Base-by-base conservation (phyloP, 2,888 invertebrate species). In the Leucophora obtusa region DNA sequence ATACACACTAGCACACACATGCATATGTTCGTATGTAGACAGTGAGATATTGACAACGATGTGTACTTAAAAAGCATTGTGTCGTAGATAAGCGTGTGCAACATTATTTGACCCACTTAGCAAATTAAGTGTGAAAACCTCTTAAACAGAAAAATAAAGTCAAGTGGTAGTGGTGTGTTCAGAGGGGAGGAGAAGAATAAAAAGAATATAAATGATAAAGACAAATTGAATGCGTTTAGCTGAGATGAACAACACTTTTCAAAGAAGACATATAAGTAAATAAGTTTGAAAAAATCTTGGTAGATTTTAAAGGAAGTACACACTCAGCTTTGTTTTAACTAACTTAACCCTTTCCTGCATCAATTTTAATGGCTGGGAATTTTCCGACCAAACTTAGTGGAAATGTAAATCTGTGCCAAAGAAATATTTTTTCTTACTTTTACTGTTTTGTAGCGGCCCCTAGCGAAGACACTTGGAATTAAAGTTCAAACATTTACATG, bases 121-220 rank as follows among this genome's bases (percentile, higher is more conserved):
- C 81, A 83, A 83, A 83, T 83, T 83, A 83, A 83, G 83, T 79
- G 83, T 79, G 71, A 83, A 83, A 82, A 74, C 79, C 81, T 79
- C 79, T 83, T 79, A 81, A 82, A 76, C 71, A 66, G 56, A 68
- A 72, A 72, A 54, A 68, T 60, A 56, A 66, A 66, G 17, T 66
- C 66, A 10, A 47, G 47, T 21, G 43, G 51, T 24, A 59, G 38
- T 24, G 8, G 28, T 6, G n/a, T n/a, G n/a, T n/a, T n/a, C n/a
- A n/a, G n/a, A 28, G 28, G 28, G 28, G 7, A 24, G 2, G 24
- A 5, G 6, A 33, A 33, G 9, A 11, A 28, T 43, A 66, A 58
- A 50, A 15, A 54, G 66, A 58, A 56, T 66, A 72, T 47, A 47
- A 9, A 60, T 50, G 60, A 60, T 78, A 71, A 71, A 68, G 54